Percentiles rank a stretch among this genome's conserved stretches.
Conservation (phyloP, 2,113 vertebrate genomes). For the Sterrhoptilus dennistouni region DNA sequence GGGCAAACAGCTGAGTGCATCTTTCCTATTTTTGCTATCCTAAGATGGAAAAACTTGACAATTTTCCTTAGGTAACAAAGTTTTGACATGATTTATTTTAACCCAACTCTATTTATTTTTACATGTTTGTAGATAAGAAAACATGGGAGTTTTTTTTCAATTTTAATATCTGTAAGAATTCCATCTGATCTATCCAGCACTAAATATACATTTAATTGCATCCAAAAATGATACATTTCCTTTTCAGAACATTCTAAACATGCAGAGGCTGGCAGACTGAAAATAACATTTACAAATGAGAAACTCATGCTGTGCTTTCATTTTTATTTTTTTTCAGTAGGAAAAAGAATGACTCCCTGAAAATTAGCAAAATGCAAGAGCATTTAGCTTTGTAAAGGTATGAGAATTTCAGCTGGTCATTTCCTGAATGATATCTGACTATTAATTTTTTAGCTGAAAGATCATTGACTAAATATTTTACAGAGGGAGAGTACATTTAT, state of each 20-base stretch:
- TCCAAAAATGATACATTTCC: not conserved
- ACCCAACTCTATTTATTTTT: not conserved
- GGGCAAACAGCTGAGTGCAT: not conserved
- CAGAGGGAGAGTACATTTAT: not conserved
- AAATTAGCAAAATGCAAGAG: not conserved
- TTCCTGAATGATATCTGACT: not conserved
- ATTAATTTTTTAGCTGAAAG: not conserved
- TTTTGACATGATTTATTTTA: not conserved
- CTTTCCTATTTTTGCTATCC: not conserved
- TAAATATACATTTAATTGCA: not conserved
- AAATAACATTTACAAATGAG: not conserved
- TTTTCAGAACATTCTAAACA: not conserved
- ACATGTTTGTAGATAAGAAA: not conserved
- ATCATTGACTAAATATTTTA: not conserved
- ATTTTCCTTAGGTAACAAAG: not conserved
- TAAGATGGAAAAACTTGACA: not conserved
- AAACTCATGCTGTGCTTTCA: not conserved
- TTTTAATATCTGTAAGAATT: not conserved
- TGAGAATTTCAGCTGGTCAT: not conserved
- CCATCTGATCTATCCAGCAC: not conserved
- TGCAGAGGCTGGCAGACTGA: not conserved
- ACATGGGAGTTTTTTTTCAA: not conserved
- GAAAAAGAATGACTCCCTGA: not conserved
- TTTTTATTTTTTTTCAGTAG: not conserved
- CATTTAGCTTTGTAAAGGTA: not conserved